Base-by-base conservation (phyloP, 1,140 invertebrate genomes). In the Wiebesia pumilae region DNA sequence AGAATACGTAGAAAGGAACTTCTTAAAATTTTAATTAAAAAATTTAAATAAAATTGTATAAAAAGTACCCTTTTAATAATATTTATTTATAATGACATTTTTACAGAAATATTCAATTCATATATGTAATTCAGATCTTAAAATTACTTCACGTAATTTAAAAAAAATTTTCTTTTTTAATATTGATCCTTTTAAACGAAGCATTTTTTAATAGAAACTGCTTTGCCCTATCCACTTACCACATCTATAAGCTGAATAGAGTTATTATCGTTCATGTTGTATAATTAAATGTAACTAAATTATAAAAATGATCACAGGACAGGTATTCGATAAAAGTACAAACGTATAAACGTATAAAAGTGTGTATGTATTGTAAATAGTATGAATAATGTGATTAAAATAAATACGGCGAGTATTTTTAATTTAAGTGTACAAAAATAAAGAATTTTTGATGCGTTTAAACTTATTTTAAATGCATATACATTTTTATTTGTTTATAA, bases 171-270 rank as follows among this genome's bases (percentile, higher is more conserved):
- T n/a, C n/a, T n/a, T n/a, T n/a, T n/a, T n/a, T n/a, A n/a, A n/a
- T n/a, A n/a, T n/a, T n/a, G n/a, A n/a, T n/a, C n/a, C n/a, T n/a
- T n/a, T n/a, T n/a, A n/a, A n/a, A n/a, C n/a, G n/a, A n/a, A n/a
- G n/a, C n/a, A n/a, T n/a, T n/a, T n/a, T n/a, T 62, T 9, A 12
- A 62, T 62, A 62, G 19, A 62, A 62, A 24, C 14, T 69, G 19
- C 27, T 27, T 65, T 27, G n/a, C 14, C 24, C 35, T 30, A 83
- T 21, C 19, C 21, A 35, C 85, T 86, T 82, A 86, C 85, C 85
- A 86, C 79, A n/a, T 38, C 77, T 16, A 69, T 81, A 27, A 86
- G 85, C 24, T 81, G 51, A 7, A 86, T 71, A 14, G 79, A 81
- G 21, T 82, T 77, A 24, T 62, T 43, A 16, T 81, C 84, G 62